phyloP scores from a whole-genome alignment of 2,113 vertebrate genomes.

The Oxyruncus cristatus region DNA sequence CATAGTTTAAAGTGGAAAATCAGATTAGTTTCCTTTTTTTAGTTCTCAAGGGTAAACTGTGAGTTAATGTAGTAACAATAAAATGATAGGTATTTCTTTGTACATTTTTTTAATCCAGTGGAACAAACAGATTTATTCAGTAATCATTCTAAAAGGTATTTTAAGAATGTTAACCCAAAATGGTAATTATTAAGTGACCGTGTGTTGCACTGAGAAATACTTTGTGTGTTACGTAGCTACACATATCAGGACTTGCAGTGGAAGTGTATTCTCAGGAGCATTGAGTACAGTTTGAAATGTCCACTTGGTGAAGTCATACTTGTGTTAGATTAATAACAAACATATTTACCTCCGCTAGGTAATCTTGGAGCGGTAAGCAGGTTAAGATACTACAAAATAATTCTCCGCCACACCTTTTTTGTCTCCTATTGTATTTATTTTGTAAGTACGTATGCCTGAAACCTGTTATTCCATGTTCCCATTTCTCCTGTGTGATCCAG shows the following conservation, averaged over 20 bases:
- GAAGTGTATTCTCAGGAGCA: not conserved
- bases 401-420: not conserved
- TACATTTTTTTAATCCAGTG: not conserved
- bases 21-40: not conserved
- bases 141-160: not conserved
- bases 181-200: not conserved
- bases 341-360: not conserved
- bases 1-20: slow-evolving; percentile 26
- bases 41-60: not conserved
- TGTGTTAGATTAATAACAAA: not conserved
- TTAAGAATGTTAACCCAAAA: not conserved
- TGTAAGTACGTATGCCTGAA: not conserved
- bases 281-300: not conserved
- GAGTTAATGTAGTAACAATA: not conserved
- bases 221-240: not conserved
- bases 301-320: not conserved
- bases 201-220: not conserved
- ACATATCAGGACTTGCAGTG: not conserved
- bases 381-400: not conserved
- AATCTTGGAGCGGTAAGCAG: not conserved
- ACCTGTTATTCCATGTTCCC: not conserved
- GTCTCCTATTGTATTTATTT: not conserved
- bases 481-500: not conserved
- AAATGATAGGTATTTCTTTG: slow-evolving; percentile 1
- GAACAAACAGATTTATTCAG: not conserved